These are phyloP conservation scores for Tretioscincus oriximinensis DNA, from an alignment of 2,113 vertebrate genomes.

Conservation along the genomic window DNA sequence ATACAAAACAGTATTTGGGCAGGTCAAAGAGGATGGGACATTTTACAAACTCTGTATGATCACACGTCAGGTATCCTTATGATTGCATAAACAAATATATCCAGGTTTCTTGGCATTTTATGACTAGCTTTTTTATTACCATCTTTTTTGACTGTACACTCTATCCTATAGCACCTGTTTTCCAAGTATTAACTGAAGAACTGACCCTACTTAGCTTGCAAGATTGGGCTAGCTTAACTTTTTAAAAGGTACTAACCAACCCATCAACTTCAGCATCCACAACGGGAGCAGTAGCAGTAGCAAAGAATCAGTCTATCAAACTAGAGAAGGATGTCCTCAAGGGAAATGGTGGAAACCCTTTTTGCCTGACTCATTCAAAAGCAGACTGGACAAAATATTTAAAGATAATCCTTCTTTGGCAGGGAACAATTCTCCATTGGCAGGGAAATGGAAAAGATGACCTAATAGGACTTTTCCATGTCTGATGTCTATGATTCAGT, in stretches of 20 bases:
- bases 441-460: slow-evolving; percentile 68
- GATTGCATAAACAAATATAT: no score
- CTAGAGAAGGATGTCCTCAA: slow-evolving; percentile 51
- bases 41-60: no score
- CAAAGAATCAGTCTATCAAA: slow-evolving; percentile 44
- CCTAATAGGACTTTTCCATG: slow-evolving; percentile 69
- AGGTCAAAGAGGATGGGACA: no score
- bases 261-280: neutral
- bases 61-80: no score
- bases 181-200: no score
- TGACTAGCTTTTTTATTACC: no score
- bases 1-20: no score
- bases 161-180: no score
- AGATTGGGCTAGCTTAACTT: neutral
- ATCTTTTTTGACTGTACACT: no score
- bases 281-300: slow-evolving; percentile 58
- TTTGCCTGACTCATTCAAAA: slow-evolving; percentile 66
- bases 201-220: no score
- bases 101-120: no score
- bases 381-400: slow-evolving; percentile 66
- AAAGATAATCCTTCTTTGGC: slow-evolving; percentile 68
- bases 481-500: slow-evolving; percentile 64
- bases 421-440: slow-evolving; percentile 53
- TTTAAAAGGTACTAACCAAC: neutral
- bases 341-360: slow-evolving; percentile 62